Evolutionary conservation across 2,888 invertebrate species (phyloP), one percentile per base, ranked within the genome.

Genomic region (Ophonus ardosiacus): DNA sequence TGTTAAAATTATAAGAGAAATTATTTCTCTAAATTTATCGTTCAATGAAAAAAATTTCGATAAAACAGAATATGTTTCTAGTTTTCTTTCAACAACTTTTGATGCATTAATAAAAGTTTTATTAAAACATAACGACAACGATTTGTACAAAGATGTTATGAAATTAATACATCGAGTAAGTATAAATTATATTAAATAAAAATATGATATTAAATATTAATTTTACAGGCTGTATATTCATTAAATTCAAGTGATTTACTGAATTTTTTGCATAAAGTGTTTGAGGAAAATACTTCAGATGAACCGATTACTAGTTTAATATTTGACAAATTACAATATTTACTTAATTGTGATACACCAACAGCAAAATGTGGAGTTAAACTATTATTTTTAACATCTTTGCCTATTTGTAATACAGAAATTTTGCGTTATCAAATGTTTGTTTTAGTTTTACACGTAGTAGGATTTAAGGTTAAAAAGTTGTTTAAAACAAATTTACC

Each of bases 301-400:
- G 86, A 89, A 74, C 15, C 63, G 21, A 17, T 15, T 24, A 63
- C 79, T 40, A 85, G 80, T 80, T 18, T 65, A 17, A 57, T 85
- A 7, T 31, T 80, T 10, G 43, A 68, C 38, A 88, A 86, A 86
- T 76, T 90, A 63, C 15, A 84, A 17, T 80, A 79, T 17, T 31
- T 68, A 17, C 87, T 86, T 57, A 86, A 85, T 80, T 83, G 57
- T 15, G 61, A 86, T 21, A 84, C 85, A 71, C 71, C 84, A 7
- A 59, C 81, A 74, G 76, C 86, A n/a, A 85, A 83, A 68, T n/a
- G 85, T 57, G 71, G 86, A 57, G 89, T 86, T 86, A 89, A 89
- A 87, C 85, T 90, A 68, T 86, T 90, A 61, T 89, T 89, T 71
- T 85, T 89, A 85, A 87, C 90, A 65, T 89, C 89, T 87, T 87